Evolutionary conservation across 1,140 invertebrate species (phyloP).

Genomic region (Aphidius gifuensis): DNA sequence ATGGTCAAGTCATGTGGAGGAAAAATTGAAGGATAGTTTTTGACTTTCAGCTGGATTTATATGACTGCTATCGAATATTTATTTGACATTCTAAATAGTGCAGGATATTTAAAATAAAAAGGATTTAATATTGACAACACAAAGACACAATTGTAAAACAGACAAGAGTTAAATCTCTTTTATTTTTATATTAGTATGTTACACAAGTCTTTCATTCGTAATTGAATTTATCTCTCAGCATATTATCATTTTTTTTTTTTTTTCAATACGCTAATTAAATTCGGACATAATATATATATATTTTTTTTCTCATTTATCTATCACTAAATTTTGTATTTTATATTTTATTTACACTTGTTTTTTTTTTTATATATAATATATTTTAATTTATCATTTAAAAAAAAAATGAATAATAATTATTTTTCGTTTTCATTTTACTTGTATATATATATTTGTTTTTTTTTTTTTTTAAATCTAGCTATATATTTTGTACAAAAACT

Average conservation of each 20-base stretch:
- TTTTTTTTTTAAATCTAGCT: not conserved
- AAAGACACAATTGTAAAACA: conserved; percentile 37
- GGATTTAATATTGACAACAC: no score
- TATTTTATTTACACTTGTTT: conserved; percentile 3
- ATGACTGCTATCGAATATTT: no score
- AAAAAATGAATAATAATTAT: no score
- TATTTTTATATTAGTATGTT: conserved; percentile 31
- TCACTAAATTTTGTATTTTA: not conserved
- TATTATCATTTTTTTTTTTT: no score
- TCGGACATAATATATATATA: conserved; percentile 5
- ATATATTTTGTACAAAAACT: conserved; percentile 43
- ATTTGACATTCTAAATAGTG: no score
- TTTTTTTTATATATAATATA: conserved; percentile 4
- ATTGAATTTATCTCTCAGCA: not conserved
- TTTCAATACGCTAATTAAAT: conserved; percentile 6
- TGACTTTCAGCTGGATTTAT: no score
- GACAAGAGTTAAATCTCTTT: conserved; percentile 36
- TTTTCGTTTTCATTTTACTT: no score
- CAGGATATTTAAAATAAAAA: no score
- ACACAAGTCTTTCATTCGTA: conserved; percentile 17
- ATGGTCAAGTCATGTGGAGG: no score
- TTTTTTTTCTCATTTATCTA: not conserved
- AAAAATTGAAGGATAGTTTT: no score
- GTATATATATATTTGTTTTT: not conserved
- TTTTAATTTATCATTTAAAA: not conserved